These are phyloP conservation scores for Protosalanx chinensis DNA, from an alignment of 2,797 vertebrate species.

Conservation along the genomic window DNA sequence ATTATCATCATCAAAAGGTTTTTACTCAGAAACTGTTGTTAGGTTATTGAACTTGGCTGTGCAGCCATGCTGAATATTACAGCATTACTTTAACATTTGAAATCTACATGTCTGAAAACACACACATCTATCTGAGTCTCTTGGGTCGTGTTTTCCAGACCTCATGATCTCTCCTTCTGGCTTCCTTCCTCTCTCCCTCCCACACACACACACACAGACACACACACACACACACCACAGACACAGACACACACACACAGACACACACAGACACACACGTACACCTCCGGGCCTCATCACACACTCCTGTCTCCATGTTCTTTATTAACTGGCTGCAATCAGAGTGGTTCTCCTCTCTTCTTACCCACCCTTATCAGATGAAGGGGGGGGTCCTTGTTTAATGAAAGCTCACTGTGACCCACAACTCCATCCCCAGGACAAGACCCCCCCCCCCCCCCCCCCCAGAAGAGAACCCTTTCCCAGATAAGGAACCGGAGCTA, in stretches of 20 bases:
- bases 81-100: slow-evolving; percentile 24
- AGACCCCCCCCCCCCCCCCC: slow-evolving; percentile 13
- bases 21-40: not conserved
- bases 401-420: slow-evolving; percentile 45
- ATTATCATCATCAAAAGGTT: slow-evolving; percentile 31
- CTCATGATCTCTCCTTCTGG: slow-evolving; percentile 15
- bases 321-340: slow-evolving; percentile 55
- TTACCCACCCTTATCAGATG: slow-evolving; percentile 58
- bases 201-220: slow-evolving; percentile 7
- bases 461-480: slow-evolving; percentile 27
- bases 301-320: slow-evolving; percentile 38
- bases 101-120: slow-evolving; percentile 34
- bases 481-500: slow-evolving; percentile 37
- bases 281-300: slow-evolving; percentile 33
- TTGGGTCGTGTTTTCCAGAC: slow-evolving; percentile 32
- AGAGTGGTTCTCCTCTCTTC: slow-evolving; percentile 51
- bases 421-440: slow-evolving; percentile 18
- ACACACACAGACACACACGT: slow-evolving; percentile 10
- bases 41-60: too few species aligned
- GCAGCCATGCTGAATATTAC: too few species aligned
- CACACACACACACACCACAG: too few species aligned
- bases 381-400: slow-evolving; percentile 49
- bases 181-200: not conserved
- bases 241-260: too few species aligned
- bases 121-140: slow-evolving; percentile 47